Conservation (phyloP, 1,140 invertebrate species). For the Pectinophora gossypiella region DNA sequence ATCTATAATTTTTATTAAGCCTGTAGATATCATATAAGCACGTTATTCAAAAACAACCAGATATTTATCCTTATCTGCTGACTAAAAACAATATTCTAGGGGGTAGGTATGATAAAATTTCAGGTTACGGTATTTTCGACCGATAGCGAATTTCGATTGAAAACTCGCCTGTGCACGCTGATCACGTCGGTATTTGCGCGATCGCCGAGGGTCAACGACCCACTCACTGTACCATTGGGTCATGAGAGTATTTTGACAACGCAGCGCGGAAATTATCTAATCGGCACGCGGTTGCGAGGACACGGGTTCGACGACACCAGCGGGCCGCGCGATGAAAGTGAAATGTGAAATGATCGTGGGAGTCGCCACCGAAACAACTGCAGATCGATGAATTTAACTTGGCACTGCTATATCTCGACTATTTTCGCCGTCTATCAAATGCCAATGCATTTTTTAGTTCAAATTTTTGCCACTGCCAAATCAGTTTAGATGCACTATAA, state of each 20-base stretch:
- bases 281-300: slow-evolving; percentile 68
- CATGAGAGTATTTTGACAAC: slow-evolving; percentile 74
- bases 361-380: no score
- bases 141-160: slow-evolving; percentile 42
- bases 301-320: slow-evolving; percentile 56
- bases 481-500: not conserved
- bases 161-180: slow-evolving; percentile 28
- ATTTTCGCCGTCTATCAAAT: no score
- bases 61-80: no score
- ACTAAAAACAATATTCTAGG: no score
- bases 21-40: no score
- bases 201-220: slow-evolving; percentile 49
- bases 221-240: slow-evolving; percentile 72
- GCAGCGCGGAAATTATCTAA: slow-evolving; percentile 73
- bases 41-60: no score
- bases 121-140: slow-evolving; percentile 35
- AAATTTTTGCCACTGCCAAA: not conserved
- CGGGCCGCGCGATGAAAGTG: slow-evolving; percentile 58
- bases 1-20: no score
- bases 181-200: slow-evolving; percentile 47
- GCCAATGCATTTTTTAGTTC: no score
- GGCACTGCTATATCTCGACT: no score
- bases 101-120: no score
- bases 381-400: no score
- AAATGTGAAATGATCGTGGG: slow-evolving; percentile 51